phyloP scores from a whole-genome alignment of 2,113 vertebrate species.

The Dunckerocampus dactyliophorus region DNA sequence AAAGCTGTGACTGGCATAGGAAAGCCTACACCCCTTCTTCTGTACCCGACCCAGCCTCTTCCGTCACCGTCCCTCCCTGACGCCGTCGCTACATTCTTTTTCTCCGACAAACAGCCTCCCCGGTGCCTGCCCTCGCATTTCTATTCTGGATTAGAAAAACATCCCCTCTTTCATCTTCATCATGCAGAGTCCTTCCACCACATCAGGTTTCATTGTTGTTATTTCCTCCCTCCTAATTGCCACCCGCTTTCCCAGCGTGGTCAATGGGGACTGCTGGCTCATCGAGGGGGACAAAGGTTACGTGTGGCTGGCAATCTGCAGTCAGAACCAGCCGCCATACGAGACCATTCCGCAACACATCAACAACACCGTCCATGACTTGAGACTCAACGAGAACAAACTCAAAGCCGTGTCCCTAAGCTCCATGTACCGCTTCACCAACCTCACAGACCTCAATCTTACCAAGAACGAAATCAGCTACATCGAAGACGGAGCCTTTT shows the following conservation, averaged over 20 bases:
- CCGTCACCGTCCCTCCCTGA: slow-evolving; percentile 18
- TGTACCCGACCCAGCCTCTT: slow-evolving; percentile 26
- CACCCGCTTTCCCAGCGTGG: slow-evolving; percentile 70
- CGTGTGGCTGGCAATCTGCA: slow-evolving; percentile 98
- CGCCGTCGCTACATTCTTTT: slow-evolving; percentile 9
- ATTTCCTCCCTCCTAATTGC: slow-evolving; percentile 55
- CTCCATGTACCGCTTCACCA: slow-evolving; percentile 94
- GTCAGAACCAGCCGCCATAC: slow-evolving; percentile 97
- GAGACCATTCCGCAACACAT: slow-evolving; percentile 98
- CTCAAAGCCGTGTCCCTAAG: slow-evolving; percentile 92
- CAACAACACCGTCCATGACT: slow-evolving; percentile 96
- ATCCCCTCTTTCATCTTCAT: slow-evolving; percentile 21
- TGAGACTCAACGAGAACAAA: slow-evolving; percentile 96
- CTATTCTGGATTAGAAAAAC: slow-evolving; percentile 7
- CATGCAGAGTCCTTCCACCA: slow-evolving; percentile 59
- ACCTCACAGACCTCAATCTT: slow-evolving; percentile 96
- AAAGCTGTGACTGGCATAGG: slow-evolving; percentile 59
- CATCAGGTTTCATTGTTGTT: slow-evolving; percentile 44
- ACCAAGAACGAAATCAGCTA: slow-evolving; percentile 98
- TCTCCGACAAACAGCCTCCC: slow-evolving; percentile 18
- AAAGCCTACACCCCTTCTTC: slow-evolving; percentile 35
- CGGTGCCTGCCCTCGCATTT: slow-evolving; percentile 1
- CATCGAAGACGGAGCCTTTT: slow-evolving; percentile 94
- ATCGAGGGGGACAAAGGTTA: slow-evolving; percentile 98
- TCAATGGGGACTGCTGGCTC: slow-evolving; percentile 91